phyloP scores from a whole-genome alignment of 2,113 vertebrate species.

The Hippotragus niger region DNA sequence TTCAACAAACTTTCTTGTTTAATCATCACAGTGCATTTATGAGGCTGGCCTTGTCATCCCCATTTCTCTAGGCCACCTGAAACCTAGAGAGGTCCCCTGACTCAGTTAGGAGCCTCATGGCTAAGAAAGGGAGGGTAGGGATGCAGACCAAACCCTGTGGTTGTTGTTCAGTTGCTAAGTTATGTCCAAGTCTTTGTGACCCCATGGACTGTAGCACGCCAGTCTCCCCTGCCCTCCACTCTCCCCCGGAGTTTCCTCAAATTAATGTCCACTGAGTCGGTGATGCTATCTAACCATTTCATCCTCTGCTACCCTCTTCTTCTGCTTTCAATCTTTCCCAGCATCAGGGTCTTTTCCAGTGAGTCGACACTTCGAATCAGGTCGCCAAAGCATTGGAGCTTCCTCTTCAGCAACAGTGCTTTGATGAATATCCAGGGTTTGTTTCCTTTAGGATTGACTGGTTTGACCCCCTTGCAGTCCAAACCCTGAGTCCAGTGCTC shows the following conservation, averaged over 20 bases:
- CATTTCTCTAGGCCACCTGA: not conserved
- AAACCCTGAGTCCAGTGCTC: not conserved
- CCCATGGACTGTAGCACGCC: not conserved
- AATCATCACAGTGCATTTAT: not conserved
- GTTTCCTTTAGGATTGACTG: not conserved
- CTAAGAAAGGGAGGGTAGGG: not conserved
- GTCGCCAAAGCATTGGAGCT: not conserved
- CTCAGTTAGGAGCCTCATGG: not conserved
- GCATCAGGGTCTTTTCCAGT: not conserved
- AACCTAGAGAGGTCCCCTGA: not conserved
- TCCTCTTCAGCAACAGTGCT: not conserved
- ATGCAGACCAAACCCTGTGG: not conserved
- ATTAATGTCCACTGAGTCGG: fast-evolving
- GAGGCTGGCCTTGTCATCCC: not conserved
- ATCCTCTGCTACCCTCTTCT: not conserved
- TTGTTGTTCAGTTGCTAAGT: not conserved
- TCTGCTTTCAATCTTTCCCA: not conserved
- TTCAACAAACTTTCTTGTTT: not conserved
- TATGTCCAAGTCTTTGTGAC: not conserved
- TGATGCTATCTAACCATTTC: not conserved
- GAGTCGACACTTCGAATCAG: not conserved
- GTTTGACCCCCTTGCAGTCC: not conserved
- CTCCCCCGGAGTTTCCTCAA: not conserved
- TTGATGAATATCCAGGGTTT: not conserved
- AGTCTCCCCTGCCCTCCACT: not conserved